A percentile compares a stretch with the other conserved stretches of the same genome.
Conservation (phyloP, 37 sponge, comb jelly and placozoan genomes). For the Aphrocallistes beatrix region DNA sequence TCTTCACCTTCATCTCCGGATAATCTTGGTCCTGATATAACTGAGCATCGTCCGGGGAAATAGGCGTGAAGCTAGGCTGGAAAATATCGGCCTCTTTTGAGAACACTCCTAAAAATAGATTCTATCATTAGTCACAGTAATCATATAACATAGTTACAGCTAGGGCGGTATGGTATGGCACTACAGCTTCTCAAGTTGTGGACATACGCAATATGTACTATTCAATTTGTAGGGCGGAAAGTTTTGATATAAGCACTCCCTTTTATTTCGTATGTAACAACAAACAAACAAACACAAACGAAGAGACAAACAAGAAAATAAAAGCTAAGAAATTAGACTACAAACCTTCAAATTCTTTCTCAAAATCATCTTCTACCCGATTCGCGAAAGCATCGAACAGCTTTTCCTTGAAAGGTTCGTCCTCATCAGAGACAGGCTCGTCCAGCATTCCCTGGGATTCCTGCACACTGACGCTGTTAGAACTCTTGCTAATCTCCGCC, state of each 20-base stretch:
- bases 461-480: background rate
- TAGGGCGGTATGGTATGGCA: too few relatives aligned
- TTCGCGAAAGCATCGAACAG: background rate
- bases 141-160: too few relatives aligned
- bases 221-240: too few relatives aligned
- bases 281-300: background rate
- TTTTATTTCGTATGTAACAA: too few relatives aligned
- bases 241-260: too few relatives aligned
- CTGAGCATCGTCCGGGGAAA: background rate
- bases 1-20: background rate
- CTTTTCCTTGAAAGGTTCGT: background rate
- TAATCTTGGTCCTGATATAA: background rate
- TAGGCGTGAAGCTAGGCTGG: background rate
- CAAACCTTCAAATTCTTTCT: background rate
- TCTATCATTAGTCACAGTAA: too few relatives aligned
- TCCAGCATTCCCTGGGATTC: background rate
- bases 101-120: background rate
- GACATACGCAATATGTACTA: too few relatives aligned
- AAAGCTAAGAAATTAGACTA: background rate
- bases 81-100: background rate
- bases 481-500: background rate
- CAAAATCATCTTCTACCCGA: conserved; percentile 2
- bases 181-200: too few relatives aligned
- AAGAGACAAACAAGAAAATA: background rate
- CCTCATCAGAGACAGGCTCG: background rate